A percentile compares a stretch with the other conserved stretches of the same genome.
Evolutionary conservation across 2,797 vertebrate species (phyloP).

Genomic region (Cheirogaleus major): DNA sequence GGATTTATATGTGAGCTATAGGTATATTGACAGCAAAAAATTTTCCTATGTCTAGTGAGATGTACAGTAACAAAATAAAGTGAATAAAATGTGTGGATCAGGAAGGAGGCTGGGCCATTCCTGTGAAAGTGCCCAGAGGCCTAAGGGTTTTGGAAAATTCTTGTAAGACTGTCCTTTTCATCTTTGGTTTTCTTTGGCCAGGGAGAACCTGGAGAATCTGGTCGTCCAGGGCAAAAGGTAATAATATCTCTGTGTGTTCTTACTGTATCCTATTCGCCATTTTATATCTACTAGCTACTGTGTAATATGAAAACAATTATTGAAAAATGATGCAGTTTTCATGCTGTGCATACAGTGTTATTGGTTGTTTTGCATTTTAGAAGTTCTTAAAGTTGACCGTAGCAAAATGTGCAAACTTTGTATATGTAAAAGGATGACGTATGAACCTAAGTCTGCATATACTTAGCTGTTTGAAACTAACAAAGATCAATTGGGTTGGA

Average conservation of each 20-base stretch:
- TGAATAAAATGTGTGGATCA: background rate
- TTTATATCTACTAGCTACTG: background rate
- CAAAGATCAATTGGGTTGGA: conserved; percentile 40
- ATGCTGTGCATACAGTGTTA: background rate
- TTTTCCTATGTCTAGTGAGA: background rate
- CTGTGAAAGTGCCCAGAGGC: background rate
- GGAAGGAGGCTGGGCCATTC: background rate
- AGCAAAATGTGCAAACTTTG: conserved; percentile 29
- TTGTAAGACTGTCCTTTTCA: background rate
- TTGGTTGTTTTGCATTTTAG: conserved; percentile 51
- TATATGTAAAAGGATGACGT: background rate
- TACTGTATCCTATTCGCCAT: background rate
- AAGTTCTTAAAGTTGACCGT: conserved; percentile 32
- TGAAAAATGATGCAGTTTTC: background rate
- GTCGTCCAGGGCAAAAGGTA: conserved; percentile 96
- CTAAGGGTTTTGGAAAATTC: background rate
- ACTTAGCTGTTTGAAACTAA: conserved; percentile 67
- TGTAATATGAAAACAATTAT: background rate
- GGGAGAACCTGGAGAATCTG: conserved; percentile 98
- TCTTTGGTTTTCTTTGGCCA: conserved; percentile 80
- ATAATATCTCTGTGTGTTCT: conserved; percentile 60
- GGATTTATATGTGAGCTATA: background rate
- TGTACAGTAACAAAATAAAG: background rate
- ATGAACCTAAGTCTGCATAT: background rate
- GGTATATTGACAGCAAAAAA: background rate